A percentile compares a stretch with the other conserved stretches of the same genome.
phyloP scores from a whole-genome alignment of 2,797 vertebrate species.

The Poeciliopsis turneri region DNA sequence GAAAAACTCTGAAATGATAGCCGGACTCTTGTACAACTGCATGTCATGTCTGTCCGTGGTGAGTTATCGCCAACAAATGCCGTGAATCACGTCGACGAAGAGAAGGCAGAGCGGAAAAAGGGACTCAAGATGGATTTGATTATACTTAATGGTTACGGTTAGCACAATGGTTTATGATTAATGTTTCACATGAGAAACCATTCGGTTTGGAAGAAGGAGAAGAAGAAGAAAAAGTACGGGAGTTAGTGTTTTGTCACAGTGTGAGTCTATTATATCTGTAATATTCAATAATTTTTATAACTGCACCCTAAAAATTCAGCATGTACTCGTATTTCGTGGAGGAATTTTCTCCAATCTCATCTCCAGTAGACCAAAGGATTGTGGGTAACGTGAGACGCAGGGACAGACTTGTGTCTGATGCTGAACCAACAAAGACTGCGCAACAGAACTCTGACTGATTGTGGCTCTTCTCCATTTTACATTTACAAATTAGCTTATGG shows the following conservation, averaged over 20 bases:
- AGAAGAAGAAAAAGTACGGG: no score
- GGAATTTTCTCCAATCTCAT: background rate
- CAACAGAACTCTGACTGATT: background rate
- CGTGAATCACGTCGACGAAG: constrained; percentile 13
- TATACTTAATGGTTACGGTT: constrained; percentile 1
- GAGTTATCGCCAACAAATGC: constrained; percentile 27
- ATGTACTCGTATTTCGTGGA: background rate
- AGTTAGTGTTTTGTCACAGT: background rate
- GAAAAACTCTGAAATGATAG: constrained; percentile 29
- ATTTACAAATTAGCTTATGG: no score
- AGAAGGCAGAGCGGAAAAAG: constrained; percentile 10
- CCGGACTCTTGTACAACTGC: constrained; percentile 20
- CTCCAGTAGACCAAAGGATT: background rate
- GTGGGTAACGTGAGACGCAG: background rate
- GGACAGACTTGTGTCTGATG: background rate
- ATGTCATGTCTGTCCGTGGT: constrained; percentile 19
- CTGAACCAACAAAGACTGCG: background rate
- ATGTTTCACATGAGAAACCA: background rate
- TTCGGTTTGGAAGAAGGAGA: background rate
- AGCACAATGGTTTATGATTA: background rate
- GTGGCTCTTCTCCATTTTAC: no score
- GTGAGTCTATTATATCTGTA: background rate
- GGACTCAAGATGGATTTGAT: constrained; percentile 25
- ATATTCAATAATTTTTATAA: background rate
- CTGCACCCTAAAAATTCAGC: background rate